A percentile compares a stretch with the other conserved stretches of the same genome.
Evolutionary conservation across 2,888 invertebrate genomes (phyloP).

Genomic region (Athripsodes cinereus): DNA sequence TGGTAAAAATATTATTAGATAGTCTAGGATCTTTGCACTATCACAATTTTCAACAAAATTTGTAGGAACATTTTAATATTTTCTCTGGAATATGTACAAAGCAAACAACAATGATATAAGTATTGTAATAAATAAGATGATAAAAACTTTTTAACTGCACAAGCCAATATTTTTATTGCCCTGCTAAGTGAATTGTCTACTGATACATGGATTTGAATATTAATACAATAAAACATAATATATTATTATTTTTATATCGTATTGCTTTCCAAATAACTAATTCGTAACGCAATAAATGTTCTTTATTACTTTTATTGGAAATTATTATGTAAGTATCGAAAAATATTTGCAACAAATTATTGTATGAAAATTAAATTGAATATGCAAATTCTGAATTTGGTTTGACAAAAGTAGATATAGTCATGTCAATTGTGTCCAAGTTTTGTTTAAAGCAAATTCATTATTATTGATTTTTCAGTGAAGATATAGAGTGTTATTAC

Average conservation of each 20-base stretch:
- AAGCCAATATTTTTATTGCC: constrained; percentile 21
- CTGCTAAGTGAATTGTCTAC: constrained; percentile 22
- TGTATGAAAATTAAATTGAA: no score
- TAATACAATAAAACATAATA: not conserved
- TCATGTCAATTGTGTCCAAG: no score
- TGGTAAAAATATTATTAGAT: no score
- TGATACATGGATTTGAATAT: not conserved
- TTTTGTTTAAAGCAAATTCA: no score
- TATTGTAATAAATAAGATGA: constrained; percentile 25
- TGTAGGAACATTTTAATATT: constrained; percentile 18
- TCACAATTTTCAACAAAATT: no score
- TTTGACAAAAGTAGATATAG: no score
- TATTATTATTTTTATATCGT: not conserved
- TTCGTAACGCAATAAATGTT: not conserved
- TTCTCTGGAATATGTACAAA: not conserved
- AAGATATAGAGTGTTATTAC: no score
- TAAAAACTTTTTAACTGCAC: constrained; percentile 28
- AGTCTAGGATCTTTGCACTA: no score
- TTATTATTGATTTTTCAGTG: no score
- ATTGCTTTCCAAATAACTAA: not conserved
- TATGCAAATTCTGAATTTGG: no score
- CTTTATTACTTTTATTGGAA: not conserved
- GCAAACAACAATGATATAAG: constrained; percentile 17
- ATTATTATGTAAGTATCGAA: not conserved
- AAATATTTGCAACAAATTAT: no score